A percentile compares a stretch with the other conserved stretches of the same genome.
Evolutionary conservation across 1,140 invertebrate species (phyloP).

Genomic region (Theocolax elegans): DNA sequence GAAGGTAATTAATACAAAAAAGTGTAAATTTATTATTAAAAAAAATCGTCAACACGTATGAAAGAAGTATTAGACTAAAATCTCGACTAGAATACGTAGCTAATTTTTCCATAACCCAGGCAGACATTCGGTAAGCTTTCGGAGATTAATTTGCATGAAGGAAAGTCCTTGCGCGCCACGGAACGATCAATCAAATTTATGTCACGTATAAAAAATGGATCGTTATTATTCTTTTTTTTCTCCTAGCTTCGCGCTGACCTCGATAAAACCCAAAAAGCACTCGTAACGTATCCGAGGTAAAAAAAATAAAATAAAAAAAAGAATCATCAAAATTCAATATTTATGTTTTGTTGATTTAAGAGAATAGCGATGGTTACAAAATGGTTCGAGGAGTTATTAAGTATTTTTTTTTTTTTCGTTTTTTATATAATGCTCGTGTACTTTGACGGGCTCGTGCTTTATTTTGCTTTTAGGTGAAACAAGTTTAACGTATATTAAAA

Average conservation of each 20-base stretch:
- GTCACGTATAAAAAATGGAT: background rate
- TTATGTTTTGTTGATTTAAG: background rate
- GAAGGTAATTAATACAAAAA: no score
- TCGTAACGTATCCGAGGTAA: no score
- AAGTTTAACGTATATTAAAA: slow-evolving; percentile 30
- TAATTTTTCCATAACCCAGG: background rate
- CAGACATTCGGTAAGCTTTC: background rate
- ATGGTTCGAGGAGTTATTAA: background rate
- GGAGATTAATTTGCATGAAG: background rate
- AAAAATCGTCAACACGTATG: no score
- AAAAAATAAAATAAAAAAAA: no score
- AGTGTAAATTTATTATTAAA: no score
- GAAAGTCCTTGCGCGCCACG: background rate
- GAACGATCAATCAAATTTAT: slow-evolving; percentile 2
- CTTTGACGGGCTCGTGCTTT: no score
- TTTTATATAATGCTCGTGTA: background rate
- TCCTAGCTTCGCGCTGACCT: background rate
- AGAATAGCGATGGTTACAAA: no score
- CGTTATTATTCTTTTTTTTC: background rate
- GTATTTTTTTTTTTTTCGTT: background rate
- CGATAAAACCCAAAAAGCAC: background rate
- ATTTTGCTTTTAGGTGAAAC: background rate
- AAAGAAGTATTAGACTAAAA: no score
- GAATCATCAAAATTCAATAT: background rate
- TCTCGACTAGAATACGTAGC: no score